Percentiles rank a stretch among this genome's conserved stretches.
Evolutionary conservation across 1,140 invertebrate genomes (phyloP).

Genomic region (Anagrus nilaparvatae): DNA sequence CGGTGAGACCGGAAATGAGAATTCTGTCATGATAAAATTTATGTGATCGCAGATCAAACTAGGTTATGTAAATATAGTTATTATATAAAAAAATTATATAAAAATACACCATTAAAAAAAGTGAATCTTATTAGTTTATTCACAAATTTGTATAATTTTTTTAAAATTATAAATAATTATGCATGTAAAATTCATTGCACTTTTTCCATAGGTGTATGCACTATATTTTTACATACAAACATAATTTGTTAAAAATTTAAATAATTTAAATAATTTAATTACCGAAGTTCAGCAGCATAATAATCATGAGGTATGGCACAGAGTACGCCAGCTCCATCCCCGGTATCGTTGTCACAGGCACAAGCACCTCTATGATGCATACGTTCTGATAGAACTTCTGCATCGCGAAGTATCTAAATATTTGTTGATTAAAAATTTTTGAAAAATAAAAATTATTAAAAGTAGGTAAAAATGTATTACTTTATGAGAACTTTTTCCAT

Average conservation of each 20-base stretch:
- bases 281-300: slow-evolving; percentile 76
- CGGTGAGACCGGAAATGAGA: too few relatives aligned
- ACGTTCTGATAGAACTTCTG: slow-evolving; percentile 81
- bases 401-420: slow-evolving; percentile 85
- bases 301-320: slow-evolving; percentile 92
- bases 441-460: slow-evolving; percentile 2
- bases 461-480: slow-evolving; percentile 41
- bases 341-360: slow-evolving; percentile 97
- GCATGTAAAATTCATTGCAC: too few relatives aligned
- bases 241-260: not conserved
- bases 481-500: slow-evolving; percentile 87
- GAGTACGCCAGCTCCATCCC: slow-evolving; percentile 94
- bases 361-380: slow-evolving; percentile 99
- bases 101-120: too few relatives aligned
- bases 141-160: too few relatives aligned
- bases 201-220: too few relatives aligned
- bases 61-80: too few relatives aligned
- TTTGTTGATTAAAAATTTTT: slow-evolving; percentile 12
- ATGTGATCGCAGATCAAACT: too few relatives aligned
- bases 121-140: too few relatives aligned
- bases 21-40: too few relatives aligned
- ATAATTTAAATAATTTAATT: slow-evolving; percentile 28
- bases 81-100: too few relatives aligned
- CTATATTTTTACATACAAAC: not conserved
- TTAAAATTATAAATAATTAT: too few relatives aligned